Evolutionary conservation across 1,140 invertebrate genomes (phyloP).

Genomic region (Conopomorpha cramerella): DNA sequence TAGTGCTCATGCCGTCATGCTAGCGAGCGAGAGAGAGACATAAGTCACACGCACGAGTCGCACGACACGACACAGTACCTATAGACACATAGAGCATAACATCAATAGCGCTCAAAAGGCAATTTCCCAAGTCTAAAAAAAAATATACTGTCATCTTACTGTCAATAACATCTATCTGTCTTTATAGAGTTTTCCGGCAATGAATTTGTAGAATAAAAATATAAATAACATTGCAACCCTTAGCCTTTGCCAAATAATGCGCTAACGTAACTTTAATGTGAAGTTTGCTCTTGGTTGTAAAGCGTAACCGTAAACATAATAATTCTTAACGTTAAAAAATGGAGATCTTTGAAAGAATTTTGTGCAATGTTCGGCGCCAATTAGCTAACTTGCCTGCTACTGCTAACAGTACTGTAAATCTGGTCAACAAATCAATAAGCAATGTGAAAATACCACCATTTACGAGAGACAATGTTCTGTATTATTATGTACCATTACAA

Average conservation of each 20-base stretch:
- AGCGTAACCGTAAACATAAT: slow-evolving; percentile 3
- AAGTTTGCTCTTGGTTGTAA: slow-evolving; percentile 9
- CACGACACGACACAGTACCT: no score
- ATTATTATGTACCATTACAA: slow-evolving; percentile 55
- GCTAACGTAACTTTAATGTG: slow-evolving; percentile 25
- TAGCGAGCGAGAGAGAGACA: no score
- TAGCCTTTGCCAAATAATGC: slow-evolving; percentile 48
- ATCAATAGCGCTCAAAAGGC: no score
- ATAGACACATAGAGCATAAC: no score
- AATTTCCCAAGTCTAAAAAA: no score
- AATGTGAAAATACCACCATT: slow-evolving; percentile 45
- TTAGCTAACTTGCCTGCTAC: slow-evolving; percentile 22
- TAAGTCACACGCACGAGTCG: no score
- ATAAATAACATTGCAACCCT: slow-evolving; percentile 22
- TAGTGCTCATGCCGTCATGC: no score
- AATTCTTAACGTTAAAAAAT: slow-evolving; percentile 15
- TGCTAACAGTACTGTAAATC: slow-evolving; percentile 30
- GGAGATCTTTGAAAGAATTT: slow-evolving; percentile 44
- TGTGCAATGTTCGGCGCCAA: slow-evolving; percentile 23
- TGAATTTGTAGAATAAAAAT: slow-evolving; percentile 10
- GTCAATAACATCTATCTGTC: no score
- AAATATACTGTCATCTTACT: no score
- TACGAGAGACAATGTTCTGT: slow-evolving; percentile 49
- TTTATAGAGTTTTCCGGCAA: no score
- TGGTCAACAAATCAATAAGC: slow-evolving; percentile 35